Conservation (phyloP, 2,888 invertebrate species). For the Dicycla oo region DNA sequence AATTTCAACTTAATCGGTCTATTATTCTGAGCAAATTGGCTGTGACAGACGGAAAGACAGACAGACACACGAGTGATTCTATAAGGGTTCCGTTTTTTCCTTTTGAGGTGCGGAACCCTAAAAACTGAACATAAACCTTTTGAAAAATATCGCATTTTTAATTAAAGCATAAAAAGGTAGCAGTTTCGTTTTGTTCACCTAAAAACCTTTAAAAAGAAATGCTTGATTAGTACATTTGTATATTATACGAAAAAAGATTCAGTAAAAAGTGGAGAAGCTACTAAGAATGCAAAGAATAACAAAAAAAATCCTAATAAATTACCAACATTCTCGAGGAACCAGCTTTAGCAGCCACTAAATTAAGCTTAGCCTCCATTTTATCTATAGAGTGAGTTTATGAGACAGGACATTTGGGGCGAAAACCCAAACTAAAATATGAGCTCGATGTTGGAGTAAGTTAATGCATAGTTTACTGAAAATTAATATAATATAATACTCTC, state of each 20-base stretch:
- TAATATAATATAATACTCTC: too few species aligned
- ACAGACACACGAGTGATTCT: too few species aligned
- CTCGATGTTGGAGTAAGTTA: neutral
- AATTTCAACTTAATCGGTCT: too few species aligned
- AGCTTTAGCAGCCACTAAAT: constrained; percentile 44
- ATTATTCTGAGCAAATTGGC: too few species aligned
- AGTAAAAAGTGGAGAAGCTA: neutral
- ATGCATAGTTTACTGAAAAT: neutral
- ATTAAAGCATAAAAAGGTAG: neutral
- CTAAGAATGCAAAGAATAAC: constrained; percentile 10
- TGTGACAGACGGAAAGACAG: too few species aligned
- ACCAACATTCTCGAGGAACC: constrained; percentile 11
- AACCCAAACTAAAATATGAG: neutral
- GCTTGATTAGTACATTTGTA: neutral
- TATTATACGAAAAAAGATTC: neutral
- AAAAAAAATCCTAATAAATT: constrained; percentile 37
- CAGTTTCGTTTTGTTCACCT: too few species aligned
- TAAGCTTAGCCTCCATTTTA: constrained; percentile 36
- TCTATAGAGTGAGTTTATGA: constrained; percentile 25
- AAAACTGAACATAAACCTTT: neutral
- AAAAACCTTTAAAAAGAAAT: neutral
- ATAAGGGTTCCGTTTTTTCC: too few species aligned
- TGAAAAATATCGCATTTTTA: neutral
- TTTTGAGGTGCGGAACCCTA: too few species aligned
- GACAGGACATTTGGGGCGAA: neutral